Base-by-base conservation (phyloP, 2,888 invertebrate genomes). In the Cordilura impudica region DNA sequence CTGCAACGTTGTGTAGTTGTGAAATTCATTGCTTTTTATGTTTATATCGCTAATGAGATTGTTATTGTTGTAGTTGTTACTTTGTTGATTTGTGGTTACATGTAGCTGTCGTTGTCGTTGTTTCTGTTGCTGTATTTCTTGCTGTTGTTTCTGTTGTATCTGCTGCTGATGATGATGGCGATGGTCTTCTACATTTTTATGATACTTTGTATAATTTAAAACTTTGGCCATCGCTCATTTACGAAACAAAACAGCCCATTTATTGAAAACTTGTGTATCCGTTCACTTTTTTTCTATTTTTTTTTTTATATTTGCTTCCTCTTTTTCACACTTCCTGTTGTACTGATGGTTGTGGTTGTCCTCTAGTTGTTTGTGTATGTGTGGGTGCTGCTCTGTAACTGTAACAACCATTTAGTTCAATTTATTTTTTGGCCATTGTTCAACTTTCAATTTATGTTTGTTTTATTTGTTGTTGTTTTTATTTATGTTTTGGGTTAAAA, bases 201-300 rank as follows among this genome's bases (percentile, higher is more conserved):
- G 75, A 72, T 71, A 63, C 19, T 67, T 76, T 76, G 45, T 67
- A 14, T 51, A 63, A 76, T 76, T 76, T 72, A 79, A 76, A 79
- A 79, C 63, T 75, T 79, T 76, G 63, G 75, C 79, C 79, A 79
- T 79, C 76, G 79, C 79, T 79, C 79, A 76, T 71, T 47, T 67
- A 76, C 71, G 61, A 35, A 63, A 45, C 43, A 70, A 58, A 76
- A 65, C 29, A 43, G 49, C 31, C 49, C 75, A 76, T 76, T 70
- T 65, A 76, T 49, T 63, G 56, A 65, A 70, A 70, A 70, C 45
- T 63, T 45, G 21, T 69, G 4, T 49, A 14, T 31, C 54, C 39
- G 2, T 43, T 31, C 18, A 58, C 19, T 54, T 61, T 67, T 74
- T 29, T 8, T 45, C 10, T n/a, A 35, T 6, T 51, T 45, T 61